Conservation (phyloP, 2,797 vertebrate genomes). For the Channallabes apus region DNA sequence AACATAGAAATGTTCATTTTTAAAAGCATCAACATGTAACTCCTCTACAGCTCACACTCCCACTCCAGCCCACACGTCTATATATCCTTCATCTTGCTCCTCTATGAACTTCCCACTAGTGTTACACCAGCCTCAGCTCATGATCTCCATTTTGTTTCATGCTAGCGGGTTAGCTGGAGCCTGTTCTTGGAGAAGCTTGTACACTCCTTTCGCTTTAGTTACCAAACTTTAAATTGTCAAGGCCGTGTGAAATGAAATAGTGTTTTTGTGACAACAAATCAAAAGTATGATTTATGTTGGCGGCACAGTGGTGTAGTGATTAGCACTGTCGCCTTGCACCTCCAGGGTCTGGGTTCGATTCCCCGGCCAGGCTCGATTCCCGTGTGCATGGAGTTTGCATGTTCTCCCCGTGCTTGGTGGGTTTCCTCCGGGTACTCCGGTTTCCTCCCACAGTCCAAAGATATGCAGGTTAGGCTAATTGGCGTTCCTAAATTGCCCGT, state of each 20-base stretch:
- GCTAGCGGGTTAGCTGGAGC: not conserved
- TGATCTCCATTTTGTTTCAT: not conserved
- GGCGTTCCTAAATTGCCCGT: no score
- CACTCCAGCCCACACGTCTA: not conserved
- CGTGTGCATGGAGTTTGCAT: no score
- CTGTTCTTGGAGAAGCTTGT: not conserved
- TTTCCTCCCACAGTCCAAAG: no score
- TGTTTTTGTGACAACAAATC: not conserved
- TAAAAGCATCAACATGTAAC: slow-evolving; percentile 12
- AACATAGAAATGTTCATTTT: not conserved
- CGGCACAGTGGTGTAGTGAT: no score
- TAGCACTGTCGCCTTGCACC: no score
- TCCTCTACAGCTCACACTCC: not conserved
- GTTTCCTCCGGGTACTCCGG: no score
- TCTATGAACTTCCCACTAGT: slow-evolving; percentile 18
- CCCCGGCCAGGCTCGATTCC: no score
- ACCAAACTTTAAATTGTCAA: not conserved
- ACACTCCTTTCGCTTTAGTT: not conserved
- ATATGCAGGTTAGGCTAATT: no score
- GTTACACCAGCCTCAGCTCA: slow-evolving; percentile 10
- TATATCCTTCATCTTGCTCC: not conserved
- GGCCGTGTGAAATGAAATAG: not conserved
- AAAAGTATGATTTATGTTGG: not conserved
- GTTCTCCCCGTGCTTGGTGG: no score
- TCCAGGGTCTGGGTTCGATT: no score